phyloP scores from a whole-genome alignment of 2,888 invertebrate species.

The Pristionchus japonicus region DNA sequence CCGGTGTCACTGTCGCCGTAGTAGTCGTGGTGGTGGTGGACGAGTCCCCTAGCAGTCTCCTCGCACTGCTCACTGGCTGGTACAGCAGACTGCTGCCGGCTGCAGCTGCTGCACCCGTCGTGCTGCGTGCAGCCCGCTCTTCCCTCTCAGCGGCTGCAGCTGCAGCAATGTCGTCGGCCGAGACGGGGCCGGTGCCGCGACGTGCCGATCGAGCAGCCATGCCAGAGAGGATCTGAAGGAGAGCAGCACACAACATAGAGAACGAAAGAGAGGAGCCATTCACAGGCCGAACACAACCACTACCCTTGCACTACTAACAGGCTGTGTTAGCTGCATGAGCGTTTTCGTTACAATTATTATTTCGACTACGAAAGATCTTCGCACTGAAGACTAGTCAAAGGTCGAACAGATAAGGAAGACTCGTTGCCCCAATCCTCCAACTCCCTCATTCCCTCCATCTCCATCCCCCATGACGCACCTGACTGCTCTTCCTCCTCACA shows the following conservation, averaged over 20 bases:
- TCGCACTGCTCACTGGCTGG: background rate
- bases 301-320: background rate
- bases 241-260: slow-evolving; percentile 15
- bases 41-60: background rate
- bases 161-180: slow-evolving; percentile 65
- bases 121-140: background rate
- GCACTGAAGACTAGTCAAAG: no score
- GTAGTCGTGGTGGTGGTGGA: background rate
- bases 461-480: background rate
- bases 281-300: background rate
- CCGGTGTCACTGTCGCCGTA: slow-evolving; percentile 17
- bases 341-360: no score
- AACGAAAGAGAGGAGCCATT: background rate
- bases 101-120: background rate
- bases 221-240: slow-evolving; percentile 49
- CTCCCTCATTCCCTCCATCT: background rate
- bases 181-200: slow-evolving; percentile 71
- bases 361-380: no score
- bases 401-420: no score
- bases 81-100: background rate
- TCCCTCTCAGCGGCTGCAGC: slow-evolving; percentile 43
- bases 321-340: background rate
- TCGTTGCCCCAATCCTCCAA: background rate
- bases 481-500: slow-evolving; percentile 62
- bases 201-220: slow-evolving; percentile 58